A percentile compares a stretch with the other conserved stretches of the same genome.
Evolutionary conservation across 1,140 invertebrate genomes (phyloP).

Genomic region (Panonychus citri): DNA sequence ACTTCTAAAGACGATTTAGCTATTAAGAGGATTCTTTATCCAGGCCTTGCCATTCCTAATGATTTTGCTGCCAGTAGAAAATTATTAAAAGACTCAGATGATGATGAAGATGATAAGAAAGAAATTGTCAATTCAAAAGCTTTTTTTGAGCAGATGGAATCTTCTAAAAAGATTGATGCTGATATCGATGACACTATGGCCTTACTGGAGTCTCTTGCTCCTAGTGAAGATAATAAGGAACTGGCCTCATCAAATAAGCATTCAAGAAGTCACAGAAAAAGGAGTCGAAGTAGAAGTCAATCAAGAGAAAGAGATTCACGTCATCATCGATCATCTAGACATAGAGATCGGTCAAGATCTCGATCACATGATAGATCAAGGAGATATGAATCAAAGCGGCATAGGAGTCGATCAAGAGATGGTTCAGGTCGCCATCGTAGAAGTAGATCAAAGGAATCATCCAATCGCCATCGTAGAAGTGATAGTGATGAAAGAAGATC

Average conservation of each 20-base stretch:
- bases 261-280: conserved; percentile 1
- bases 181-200: neutral
- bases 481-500: conserved; percentile 3
- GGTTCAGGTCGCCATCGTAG: conserved; percentile 6
- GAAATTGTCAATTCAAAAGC: conserved; percentile 22
- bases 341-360: no score
- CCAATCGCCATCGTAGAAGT: conserved; percentile 10
- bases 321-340: no score
- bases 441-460: conserved; percentile 14
- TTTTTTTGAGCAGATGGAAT: conserved; percentile 8
- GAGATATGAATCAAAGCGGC: conserved; percentile 20
- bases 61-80: conserved; percentile 28
- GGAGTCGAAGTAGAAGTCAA: conserved; percentile 6
- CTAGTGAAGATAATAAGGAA: neutral
- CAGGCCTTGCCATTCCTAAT: conserved; percentile 71
- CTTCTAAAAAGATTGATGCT: conserved; percentile 7
- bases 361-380: conserved; percentile 17
- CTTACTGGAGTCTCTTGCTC: neutral
- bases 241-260: neutral
- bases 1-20: conserved; percentile 10
- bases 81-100: conserved; percentile 8
- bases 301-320: conserved; percentile 2
- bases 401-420: conserved; percentile 6
- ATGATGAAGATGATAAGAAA: conserved; percentile 17
- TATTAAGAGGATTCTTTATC: conserved; percentile 50